A percentile compares a stretch with the other conserved stretches of the same genome.
These are phyloP conservation scores for Cecropterus lyciades DNA, from an alignment of 1,140 invertebrate genomes.

Conservation along the genomic window DNA sequence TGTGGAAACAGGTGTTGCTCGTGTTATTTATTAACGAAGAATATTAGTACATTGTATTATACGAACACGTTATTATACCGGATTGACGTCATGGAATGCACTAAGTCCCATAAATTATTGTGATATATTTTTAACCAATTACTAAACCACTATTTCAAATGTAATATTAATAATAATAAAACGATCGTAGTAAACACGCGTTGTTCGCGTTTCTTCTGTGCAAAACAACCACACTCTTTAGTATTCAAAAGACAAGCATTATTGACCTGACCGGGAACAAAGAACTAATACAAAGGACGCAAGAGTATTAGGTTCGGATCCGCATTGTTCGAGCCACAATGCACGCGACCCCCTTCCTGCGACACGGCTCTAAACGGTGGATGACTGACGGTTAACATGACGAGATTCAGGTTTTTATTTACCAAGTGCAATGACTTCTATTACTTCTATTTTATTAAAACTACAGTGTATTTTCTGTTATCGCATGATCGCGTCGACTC, in stretches of 20 bases:
- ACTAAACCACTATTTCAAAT: no score
- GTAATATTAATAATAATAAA: no score
- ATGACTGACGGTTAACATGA: not conserved
- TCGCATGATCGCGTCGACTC: no score
- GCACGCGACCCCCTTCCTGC: conserved; percentile 3
- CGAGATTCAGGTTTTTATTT: not conserved
- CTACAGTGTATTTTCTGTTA: no score
- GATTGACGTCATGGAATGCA: no score
- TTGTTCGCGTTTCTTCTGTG: not conserved
- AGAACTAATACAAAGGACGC: not conserved
- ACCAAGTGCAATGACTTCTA: no score
- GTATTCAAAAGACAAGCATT: not conserved
- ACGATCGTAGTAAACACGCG: no score
- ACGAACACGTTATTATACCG: no score
- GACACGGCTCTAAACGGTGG: not conserved
- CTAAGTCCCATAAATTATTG: no score
- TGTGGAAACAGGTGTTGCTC: conserved; percentile 23
- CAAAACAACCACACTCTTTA: not conserved
- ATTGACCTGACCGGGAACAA: conserved; percentile 9
- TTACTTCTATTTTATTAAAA: not conserved
- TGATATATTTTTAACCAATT: no score
- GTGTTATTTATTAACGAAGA: no score
- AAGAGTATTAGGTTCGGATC: not conserved
- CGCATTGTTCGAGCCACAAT: conserved; percentile 15
- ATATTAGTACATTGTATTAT: no score